Percentiles rank a stretch among this genome's conserved stretches.
These are phyloP conservation scores for Schrankia costaestrigalis DNA, from an alignment of 2,888 invertebrate species.

Conservation along the genomic window DNA sequence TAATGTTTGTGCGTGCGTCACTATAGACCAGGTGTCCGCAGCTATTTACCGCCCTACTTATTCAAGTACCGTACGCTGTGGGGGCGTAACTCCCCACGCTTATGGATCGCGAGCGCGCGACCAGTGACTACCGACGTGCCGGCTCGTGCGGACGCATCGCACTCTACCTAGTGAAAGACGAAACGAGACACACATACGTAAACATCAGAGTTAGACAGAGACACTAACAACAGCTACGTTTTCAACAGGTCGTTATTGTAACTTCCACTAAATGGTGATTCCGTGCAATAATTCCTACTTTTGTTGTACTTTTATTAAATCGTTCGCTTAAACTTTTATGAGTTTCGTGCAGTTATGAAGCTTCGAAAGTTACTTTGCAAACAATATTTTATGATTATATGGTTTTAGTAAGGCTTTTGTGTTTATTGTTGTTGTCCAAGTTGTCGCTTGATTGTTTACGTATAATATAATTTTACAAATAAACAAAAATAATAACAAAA, in stretches of 20 bases:
- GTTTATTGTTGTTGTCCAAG: conserved; percentile 21
- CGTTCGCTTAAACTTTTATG: conserved; percentile 52
- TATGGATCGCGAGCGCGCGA: conserved; percentile 67
- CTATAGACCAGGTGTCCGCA: conserved; percentile 63
- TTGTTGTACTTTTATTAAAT: conserved; percentile 54
- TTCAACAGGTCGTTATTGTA: conserved; percentile 79
- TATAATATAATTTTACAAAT: no score
- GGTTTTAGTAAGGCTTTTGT: conserved; percentile 23
- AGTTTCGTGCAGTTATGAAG: conserved; percentile 38
- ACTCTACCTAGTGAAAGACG: conserved; percentile 30
- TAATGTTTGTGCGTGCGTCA: conserved; percentile 51
- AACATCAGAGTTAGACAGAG: conserved; percentile 50
- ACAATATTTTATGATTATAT: conserved; percentile 32
- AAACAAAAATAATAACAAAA: background rate
- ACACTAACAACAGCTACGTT: conserved; percentile 53
- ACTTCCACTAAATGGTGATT: conserved; percentile 72
- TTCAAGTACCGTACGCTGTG: conserved; percentile 54
- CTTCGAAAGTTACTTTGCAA: conserved; percentile 30
- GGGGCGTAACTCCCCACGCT: conserved; percentile 59
- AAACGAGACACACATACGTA: conserved; percentile 58
- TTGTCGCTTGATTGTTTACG: conserved; percentile 16
- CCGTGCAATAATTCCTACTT: conserved; percentile 66
- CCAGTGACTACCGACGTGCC: conserved; percentile 69
- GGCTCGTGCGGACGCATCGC: conserved; percentile 66
- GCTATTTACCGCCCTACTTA: conserved; percentile 74